Evolutionary conservation across 2,113 vertebrate species (phyloP).

Genomic region (Ahaetulla prasina): DNA sequence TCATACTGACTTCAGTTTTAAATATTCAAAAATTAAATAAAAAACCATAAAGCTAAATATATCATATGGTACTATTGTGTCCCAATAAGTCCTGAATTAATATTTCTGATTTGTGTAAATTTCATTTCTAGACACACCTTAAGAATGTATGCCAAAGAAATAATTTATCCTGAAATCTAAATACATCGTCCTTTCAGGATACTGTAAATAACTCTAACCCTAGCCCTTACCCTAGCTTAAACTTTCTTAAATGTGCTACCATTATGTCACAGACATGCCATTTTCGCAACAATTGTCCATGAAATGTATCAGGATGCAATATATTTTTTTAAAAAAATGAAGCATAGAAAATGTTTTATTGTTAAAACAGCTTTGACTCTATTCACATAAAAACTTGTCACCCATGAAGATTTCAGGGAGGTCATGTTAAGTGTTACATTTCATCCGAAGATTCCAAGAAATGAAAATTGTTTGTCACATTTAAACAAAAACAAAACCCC

Average conservation of each 20-base stretch:
- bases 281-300: not conserved
- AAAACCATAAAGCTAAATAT: not conserved
- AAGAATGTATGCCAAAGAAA: not conserved
- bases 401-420: not conserved
- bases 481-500: not conserved
- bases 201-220: not conserved
- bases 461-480: not conserved
- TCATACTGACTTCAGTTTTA: not conserved
- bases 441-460: not conserved
- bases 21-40: not conserved
- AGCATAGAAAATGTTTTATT: not conserved
- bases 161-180: not conserved
- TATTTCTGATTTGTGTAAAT: not conserved
- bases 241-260: not conserved
- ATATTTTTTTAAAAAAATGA: not conserved
- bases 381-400: not conserved
- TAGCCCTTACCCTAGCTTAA: not conserved
- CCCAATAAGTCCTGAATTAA: not conserved
- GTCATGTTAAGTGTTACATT: not conserved
- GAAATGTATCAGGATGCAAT: not conserved
- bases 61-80: not conserved
- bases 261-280: not conserved
- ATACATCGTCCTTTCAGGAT: not conserved
- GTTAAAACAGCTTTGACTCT: not conserved
- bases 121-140: not conserved